These are phyloP conservation scores for Tridacna crocea DNA, from an alignment of 2,888 invertebrate genomes.

Conservation along the genomic window DNA sequence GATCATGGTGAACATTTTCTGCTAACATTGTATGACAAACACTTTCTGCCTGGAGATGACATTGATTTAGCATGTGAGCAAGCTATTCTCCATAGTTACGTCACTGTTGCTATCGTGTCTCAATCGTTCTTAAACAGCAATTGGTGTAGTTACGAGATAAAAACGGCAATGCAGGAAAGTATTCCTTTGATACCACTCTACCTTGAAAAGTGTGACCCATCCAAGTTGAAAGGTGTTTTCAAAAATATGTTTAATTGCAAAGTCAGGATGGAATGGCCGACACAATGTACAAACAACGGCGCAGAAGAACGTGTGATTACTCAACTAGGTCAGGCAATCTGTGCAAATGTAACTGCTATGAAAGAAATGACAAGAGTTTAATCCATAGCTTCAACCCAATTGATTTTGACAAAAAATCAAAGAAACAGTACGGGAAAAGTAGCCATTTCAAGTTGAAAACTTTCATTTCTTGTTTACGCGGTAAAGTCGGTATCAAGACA, in stretches of 20 bases:
- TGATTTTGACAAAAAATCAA: no score
- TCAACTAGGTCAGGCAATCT: slow-evolving; percentile 1
- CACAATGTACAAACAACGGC: background rate
- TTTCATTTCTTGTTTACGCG: no score
- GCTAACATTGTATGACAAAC: slow-evolving; percentile 5
- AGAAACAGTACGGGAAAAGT: no score
- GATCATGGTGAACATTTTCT: background rate
- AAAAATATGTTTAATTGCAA: background rate
- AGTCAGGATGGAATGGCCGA: slow-evolving; percentile 12
- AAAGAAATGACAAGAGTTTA: no score
- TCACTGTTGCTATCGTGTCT: slow-evolving; percentile 2
- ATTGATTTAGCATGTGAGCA: slow-evolving; percentile 2
- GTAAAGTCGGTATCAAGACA: no score
- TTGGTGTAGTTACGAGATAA: slow-evolving; percentile 16
- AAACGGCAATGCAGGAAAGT: background rate
- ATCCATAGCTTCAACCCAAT: no score
- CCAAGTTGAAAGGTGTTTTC: background rate
- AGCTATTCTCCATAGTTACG: slow-evolving; percentile 12
- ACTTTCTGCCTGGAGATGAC: slow-evolving; percentile 7
- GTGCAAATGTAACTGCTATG: background rate
- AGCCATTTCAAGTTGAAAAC: no score
- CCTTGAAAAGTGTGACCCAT: background rate
- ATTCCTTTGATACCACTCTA: background rate
- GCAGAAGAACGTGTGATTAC: background rate
- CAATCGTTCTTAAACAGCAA: background rate